Evolutionary conservation across 1,140 invertebrate genomes (phyloP).

Genomic region (Amyelois transitella): DNA sequence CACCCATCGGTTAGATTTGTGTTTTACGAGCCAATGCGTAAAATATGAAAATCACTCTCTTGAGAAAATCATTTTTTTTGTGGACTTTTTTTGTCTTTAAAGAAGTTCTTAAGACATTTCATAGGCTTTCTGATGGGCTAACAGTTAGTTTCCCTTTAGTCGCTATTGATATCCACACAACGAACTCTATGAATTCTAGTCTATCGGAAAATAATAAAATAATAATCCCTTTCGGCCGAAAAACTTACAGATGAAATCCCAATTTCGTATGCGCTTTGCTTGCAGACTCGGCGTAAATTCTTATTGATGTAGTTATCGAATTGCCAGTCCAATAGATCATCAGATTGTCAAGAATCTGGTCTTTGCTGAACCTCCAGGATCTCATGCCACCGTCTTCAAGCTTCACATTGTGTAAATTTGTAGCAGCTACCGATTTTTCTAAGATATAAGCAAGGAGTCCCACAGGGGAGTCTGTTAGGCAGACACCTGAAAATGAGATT

Average conservation of each 20-base stretch:
- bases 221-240: no score
- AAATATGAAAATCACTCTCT: no score
- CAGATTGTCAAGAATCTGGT: constrained; percentile 89
- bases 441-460: constrained; percentile 85
- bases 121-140: no score
- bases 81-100: no score
- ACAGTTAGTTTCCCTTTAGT: no score
- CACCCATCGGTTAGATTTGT: no score
- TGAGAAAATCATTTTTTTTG: no score
- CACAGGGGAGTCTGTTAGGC: constrained; percentile 79
- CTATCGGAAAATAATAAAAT: no score
- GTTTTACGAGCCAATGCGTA: no score
- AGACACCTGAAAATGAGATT: constrained; percentile 75
- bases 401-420: constrained; percentile 78
- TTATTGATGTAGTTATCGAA: constrained; percentile 83
- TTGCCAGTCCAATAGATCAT: constrained; percentile 91
- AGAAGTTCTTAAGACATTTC: no score
- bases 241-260: neutral
- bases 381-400: constrained; percentile 77
- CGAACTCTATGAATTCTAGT: no score
- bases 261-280: neutral
- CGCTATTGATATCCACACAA: no score
- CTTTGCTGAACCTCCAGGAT: constrained; percentile 77
- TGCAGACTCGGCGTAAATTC: constrained; percentile 80
- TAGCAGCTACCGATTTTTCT: constrained; percentile 84